These are phyloP conservation scores for Gulo gulo DNA, from an alignment of 2,113 vertebrate genomes.

Conservation along the genomic window DNA sequence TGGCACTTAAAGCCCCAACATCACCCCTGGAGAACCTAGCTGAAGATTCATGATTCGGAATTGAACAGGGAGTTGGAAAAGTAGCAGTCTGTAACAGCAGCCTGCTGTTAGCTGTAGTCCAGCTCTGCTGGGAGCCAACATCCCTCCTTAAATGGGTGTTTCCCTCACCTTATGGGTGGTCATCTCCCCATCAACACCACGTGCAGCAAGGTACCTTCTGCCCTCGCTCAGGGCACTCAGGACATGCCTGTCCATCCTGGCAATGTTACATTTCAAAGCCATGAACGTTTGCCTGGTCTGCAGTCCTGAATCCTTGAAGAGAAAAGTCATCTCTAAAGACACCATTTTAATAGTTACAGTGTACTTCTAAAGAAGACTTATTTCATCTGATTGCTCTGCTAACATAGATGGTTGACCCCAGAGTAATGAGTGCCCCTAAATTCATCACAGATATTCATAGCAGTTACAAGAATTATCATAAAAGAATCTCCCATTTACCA, in stretches of 20 bases:
- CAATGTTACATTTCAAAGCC: not conserved
- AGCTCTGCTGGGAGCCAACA: not conserved
- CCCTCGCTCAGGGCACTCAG: not conserved
- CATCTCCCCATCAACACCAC: not conserved
- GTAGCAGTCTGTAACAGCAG: not conserved
- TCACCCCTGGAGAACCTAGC: not conserved
- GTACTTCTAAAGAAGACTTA: not conserved
- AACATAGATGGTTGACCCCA: not conserved
- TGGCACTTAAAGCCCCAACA: not conserved
- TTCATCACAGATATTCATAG: conserved; percentile 22
- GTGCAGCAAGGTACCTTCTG: not conserved
- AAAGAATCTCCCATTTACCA: conserved; percentile 8
- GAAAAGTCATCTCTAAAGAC: not conserved
- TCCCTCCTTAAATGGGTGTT: not conserved
- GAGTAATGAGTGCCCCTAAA: conserved; percentile 6
- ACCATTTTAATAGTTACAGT: conserved; percentile 14
- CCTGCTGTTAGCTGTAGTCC: not conserved
- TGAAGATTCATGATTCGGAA: not conserved
- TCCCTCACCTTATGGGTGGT: not conserved
- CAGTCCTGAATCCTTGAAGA: not conserved
- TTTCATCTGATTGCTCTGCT: not conserved
- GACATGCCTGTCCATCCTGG: not conserved
- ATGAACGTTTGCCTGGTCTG: not conserved
- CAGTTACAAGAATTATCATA: not conserved
- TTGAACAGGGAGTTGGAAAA: not conserved